Conservation (phyloP, 2,113 vertebrate species). For the Chunga burmeisteri region DNA sequence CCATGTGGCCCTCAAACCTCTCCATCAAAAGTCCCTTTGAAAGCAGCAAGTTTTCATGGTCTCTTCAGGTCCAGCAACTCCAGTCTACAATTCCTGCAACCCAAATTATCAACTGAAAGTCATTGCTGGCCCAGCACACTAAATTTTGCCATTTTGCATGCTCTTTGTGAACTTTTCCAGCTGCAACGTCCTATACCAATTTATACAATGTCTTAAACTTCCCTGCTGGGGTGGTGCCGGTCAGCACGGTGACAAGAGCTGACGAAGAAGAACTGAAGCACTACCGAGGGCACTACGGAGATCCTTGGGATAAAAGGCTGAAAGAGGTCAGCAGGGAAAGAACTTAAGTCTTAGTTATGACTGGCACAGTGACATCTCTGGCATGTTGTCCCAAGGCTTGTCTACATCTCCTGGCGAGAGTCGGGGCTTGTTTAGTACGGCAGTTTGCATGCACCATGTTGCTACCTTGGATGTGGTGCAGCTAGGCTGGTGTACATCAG, state of each 20-base stretch:
- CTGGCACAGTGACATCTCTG: not conserved
- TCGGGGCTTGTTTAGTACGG: rapidly evolving
- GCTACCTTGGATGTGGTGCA: not conserved
- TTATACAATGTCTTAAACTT: conserved; percentile 87
- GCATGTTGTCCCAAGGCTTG: not conserved
- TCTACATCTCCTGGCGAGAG: not conserved
- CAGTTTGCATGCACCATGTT: rapidly evolving
- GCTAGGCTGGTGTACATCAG: not conserved
- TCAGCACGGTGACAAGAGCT: conserved; percentile 78
- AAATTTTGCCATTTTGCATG: not conserved
- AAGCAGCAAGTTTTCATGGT: not conserved
- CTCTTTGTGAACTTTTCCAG: conserved; percentile 65
- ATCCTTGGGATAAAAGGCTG: conserved; percentile 77
- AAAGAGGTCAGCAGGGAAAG: conserved; percentile 70
- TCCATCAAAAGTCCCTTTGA: not conserved
- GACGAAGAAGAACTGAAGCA: conserved; percentile 82
- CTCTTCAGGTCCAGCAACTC: not conserved
- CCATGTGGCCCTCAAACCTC: not conserved
- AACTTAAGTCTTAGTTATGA: not conserved
- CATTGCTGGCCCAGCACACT: not conserved
- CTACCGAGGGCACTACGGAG: conserved; percentile 74
- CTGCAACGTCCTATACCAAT: conserved; percentile 57
- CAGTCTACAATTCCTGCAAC: not conserved
- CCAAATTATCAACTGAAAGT: not conserved
- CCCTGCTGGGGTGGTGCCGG: conserved; percentile 83